phyloP scores from a whole-genome alignment of 2,113 vertebrate genomes.

The Prochilodus magdalenae region DNA sequence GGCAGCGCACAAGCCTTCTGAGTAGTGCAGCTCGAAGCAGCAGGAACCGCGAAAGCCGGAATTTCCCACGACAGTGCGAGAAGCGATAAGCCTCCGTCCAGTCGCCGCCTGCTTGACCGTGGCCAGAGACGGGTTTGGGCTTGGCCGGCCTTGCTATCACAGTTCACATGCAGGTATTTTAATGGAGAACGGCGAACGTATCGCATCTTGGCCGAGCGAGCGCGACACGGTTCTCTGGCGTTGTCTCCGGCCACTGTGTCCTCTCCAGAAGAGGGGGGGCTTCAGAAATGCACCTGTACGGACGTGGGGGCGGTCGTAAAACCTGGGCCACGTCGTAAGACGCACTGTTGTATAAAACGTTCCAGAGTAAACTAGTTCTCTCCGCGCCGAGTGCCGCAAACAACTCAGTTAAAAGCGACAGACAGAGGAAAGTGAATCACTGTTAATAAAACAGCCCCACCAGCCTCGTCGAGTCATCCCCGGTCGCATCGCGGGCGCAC shows the following conservation, averaged over 20 bases:
- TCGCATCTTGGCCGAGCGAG: conserved; percentile 85
- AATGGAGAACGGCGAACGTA: conserved; percentile 96
- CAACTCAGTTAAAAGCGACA: conserved; percentile 41
- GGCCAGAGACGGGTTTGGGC: conserved; percentile 84
- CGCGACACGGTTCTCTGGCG: conserved; percentile 84
- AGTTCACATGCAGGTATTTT: conserved; percentile 97
- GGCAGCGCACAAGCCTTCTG: conserved; percentile 93
- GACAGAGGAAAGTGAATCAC: conserved; percentile 52
- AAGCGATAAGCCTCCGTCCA: conserved; percentile 90
- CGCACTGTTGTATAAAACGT: not conserved
- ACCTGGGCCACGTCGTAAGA: conserved; percentile 29
- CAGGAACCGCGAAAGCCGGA: conserved; percentile 91
- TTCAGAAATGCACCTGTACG: not conserved
- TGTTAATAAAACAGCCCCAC: conserved; percentile 56
- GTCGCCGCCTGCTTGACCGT: conserved; percentile 81
- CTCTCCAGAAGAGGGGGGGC: conserved; percentile 11
- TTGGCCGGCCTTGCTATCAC: conserved; percentile 86
- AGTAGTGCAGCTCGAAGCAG: conserved; percentile 93
- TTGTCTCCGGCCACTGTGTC: conserved; percentile 85
- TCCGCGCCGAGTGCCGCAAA: not conserved
- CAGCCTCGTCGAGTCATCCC: conserved; percentile 69
- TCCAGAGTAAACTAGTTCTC: not conserved
- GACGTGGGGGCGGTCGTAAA: conserved; percentile 20
- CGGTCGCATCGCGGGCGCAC: conserved; percentile 63
- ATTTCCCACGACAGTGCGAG: conserved; percentile 90